Base-by-base conservation (phyloP, 2,888 invertebrate genomes). In the Leucania comma region DNA sequence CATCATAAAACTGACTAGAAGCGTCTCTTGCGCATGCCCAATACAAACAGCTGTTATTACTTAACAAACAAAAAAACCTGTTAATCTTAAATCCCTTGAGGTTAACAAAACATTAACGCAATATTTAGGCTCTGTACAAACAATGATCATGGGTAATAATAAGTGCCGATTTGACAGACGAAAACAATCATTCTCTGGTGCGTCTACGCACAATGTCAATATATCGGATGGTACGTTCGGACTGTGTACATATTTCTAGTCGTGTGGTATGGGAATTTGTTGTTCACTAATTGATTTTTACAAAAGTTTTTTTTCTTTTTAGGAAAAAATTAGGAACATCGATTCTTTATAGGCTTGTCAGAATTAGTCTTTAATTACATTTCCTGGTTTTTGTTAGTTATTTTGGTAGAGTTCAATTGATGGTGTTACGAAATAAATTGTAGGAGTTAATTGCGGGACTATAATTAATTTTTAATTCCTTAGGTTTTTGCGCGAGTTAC, bases 61-160 rank as follows among this genome's bases (percentile, higher is more conserved):
- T 93, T 87, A 84, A 90, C 93, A 94, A 94, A 95, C 90, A 94
- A 80, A 87, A 90, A 92, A 95, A 95, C 94, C 93, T 92, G 94
- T 94, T 84, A 81, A 79, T 83, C 72, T 85, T 69, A 81, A 92
- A 92, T 94, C 92, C 91, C 92, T 92, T 93, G 93, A 95, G 95
- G 95, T 95, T 95, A 95, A 94, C 89, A 94, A 89, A 95, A 95
- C 92, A 95, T 89, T 89, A 89, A 87, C 94, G 94, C 92, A 94
- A 94, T 94, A 93, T 91, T 94, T 93, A 90, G 92, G 90, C 89
- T 85, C 80, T 88, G 85, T 88, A 90, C 89, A 93, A 94, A 94
- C 86, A 93, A 38, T 82, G 84, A 82, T 88, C 89, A 88, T 42
- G 58, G 75, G 86, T 81, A 93, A 92, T 95, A 93, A 93, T 93